Evolutionary conservation across 2,888 invertebrate species (phyloP).

Genomic region (Melinaea menophilus): DNA sequence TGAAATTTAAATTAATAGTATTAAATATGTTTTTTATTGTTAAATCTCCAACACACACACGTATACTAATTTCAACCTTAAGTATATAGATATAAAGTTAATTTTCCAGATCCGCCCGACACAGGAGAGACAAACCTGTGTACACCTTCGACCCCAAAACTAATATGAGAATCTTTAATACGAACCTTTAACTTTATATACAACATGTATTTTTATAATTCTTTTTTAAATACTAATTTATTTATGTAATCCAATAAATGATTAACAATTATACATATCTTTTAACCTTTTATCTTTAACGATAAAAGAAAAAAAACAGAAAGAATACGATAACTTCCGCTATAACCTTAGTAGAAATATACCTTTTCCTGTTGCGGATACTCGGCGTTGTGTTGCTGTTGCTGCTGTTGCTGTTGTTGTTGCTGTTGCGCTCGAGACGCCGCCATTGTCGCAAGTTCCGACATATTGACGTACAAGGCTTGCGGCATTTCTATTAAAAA

Average conservation of each 20-base stretch:
- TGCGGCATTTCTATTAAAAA: constrained; percentile 52
- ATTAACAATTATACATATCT: too few species aligned
- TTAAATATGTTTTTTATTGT: too few species aligned
- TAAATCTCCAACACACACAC: too few species aligned
- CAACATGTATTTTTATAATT: neutral
- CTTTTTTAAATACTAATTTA: neutral
- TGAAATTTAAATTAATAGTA: too few species aligned
- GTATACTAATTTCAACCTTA: too few species aligned
- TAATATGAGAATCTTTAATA: constrained; percentile 57
- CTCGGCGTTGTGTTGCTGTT: constrained; percentile 74
- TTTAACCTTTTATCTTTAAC: too few species aligned
- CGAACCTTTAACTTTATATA: constrained; percentile 9
- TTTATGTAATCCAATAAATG: neutral
- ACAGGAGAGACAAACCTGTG: constrained; percentile 40
- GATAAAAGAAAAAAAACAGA: too few species aligned
- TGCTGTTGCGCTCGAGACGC: constrained; percentile 81
- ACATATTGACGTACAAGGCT: constrained; percentile 95
- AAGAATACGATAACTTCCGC: neutral
- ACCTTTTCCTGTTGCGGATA: constrained; percentile 77
- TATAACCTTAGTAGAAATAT: constrained; percentile 12
- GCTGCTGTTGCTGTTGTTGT: constrained; percentile 56
- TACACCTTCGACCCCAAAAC: constrained; percentile 48
- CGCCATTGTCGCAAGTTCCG: constrained; percentile 90
- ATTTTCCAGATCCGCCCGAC: constrained; percentile 45
- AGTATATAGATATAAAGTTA: neutral